Base-by-base conservation (phyloP, 2,888 invertebrate species). In the Fabriciana adippe region DNA sequence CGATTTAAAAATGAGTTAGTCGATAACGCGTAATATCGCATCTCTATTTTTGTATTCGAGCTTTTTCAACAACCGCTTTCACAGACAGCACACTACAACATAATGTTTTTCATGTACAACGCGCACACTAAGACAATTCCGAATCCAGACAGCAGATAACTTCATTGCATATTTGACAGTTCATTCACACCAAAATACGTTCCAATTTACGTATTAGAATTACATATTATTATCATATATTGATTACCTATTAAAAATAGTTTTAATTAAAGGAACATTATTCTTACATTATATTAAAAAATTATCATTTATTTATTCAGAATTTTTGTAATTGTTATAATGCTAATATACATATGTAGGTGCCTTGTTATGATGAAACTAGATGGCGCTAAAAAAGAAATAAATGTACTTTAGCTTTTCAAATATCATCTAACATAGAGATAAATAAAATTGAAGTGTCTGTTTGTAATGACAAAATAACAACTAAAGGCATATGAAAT, bases 81-180 rank as follows among this genome's bases (percentile, higher is more conserved):
- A 86, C 78, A 72, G 73, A 87, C 77, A 75, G 75, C 83, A 89
- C 88, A 87, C 89, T 79, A 47, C 45, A 8, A 72, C 55, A 78
- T 21, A 69, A 73, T 75, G 73, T 73, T 73, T 72, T 78, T 74
- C 80, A 76, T 72, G 59, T 72, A 79, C 73, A 70, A 3, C 80
- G 83, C 83, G 78, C 84, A 76, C 72, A 73, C 71, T 64, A 55
- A 72, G 60, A 61, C 6, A 59, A 65, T 70, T 59, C 69, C 66
- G 71, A 72, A 75, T 35, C 84, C 85, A 89, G 90, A 89, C 90
- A 82, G 83, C 77, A 64, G 81, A 88, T 87, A 90, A 85, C 88
- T 90, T 91, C 92, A 87, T 77, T 77, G 73, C 78, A 79, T 83
- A 85, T 85, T 89, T 89, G 89, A 87, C 87, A 89, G 89, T 89